These are phyloP conservation scores for Neolamprologus cancellatus DNA, from an alignment of 2,113 vertebrate genomes.

Conservation along the genomic window DNA sequence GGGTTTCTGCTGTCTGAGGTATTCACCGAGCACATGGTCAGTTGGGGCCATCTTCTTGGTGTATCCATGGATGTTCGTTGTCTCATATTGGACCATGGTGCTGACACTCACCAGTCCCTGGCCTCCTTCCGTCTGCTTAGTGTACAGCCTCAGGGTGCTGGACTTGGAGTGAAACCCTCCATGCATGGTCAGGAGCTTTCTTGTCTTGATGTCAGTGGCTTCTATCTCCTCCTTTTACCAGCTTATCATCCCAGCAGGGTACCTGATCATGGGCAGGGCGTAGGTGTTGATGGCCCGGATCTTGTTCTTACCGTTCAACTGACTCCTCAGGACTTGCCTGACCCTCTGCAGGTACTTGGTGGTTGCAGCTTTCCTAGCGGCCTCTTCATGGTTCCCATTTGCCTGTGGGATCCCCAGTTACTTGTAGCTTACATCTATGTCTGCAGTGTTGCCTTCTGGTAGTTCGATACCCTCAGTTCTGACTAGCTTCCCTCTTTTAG, in stretches of 20 bases:
- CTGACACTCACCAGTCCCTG: fast-evolving
- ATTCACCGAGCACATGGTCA: not conserved
- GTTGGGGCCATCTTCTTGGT: not conserved
- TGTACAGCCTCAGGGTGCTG: not conserved
- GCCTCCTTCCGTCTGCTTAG: fast-evolving
- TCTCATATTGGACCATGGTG: fast-evolving
- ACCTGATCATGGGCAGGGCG: fast-evolving
- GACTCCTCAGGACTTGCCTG: fast-evolving
- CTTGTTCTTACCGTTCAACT: not conserved
- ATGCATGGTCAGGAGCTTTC: not conserved
- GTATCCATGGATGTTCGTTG: fast-evolving
- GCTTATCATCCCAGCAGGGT: fast-evolving
- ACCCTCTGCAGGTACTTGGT: not conserved
- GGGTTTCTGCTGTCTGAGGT: not conserved
- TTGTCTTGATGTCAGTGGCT: fast-evolving
- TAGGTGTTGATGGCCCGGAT: fast-evolving
- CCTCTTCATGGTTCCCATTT: not conserved
- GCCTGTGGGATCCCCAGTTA: fast-evolving
- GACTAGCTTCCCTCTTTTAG: fast-evolving
- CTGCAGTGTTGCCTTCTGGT: not conserved
- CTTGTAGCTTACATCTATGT: fast-evolving
- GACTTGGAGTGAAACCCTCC: not conserved
- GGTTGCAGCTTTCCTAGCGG: fast-evolving
- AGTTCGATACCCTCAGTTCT: fast-evolving
- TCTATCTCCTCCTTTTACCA: not conserved